Evolutionary conservation across 1,140 invertebrate genomes (phyloP).

Genomic region (Calliopsis andreniformis): DNA sequence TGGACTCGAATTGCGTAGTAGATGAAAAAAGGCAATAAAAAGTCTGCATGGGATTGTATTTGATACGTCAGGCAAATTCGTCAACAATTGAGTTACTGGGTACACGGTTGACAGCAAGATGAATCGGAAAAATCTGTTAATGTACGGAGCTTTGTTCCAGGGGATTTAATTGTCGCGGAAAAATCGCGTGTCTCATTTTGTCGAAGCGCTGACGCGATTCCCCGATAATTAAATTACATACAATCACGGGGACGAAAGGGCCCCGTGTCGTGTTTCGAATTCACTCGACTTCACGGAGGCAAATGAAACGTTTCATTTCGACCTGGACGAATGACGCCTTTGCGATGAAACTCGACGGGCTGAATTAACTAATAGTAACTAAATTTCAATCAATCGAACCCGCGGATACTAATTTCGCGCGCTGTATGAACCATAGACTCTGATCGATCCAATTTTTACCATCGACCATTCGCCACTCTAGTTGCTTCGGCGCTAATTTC

Average conservation of each 20-base stretch:
- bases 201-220: not conserved
- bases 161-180: not conserved
- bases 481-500: too few species aligned
- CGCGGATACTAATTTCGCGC: not conserved
- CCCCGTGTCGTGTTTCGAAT: slow-evolving; percentile 3
- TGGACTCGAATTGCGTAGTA: too few species aligned
- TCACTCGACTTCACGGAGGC: not conserved
- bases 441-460: too few species aligned
- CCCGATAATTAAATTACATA: slow-evolving; percentile 11
- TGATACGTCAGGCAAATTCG: not conserved
- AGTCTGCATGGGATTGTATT: not conserved
- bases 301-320: slow-evolving; percentile 10
- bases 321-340: not conserved
- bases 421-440: too few species aligned
- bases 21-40: too few species aligned
- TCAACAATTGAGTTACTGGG: not conserved
- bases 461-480: too few species aligned
- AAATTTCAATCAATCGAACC: not conserved
- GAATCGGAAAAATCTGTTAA: slow-evolving; percentile 2
- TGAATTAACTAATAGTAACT: too few species aligned
- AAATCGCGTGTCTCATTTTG: not conserved
- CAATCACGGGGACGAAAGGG: not conserved
- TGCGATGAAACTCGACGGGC: not conserved
- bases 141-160: not conserved
- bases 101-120: not conserved